Base-by-base conservation (phyloP, 2,888 invertebrate genomes). In the Caenorhabditis sp. region DNA sequence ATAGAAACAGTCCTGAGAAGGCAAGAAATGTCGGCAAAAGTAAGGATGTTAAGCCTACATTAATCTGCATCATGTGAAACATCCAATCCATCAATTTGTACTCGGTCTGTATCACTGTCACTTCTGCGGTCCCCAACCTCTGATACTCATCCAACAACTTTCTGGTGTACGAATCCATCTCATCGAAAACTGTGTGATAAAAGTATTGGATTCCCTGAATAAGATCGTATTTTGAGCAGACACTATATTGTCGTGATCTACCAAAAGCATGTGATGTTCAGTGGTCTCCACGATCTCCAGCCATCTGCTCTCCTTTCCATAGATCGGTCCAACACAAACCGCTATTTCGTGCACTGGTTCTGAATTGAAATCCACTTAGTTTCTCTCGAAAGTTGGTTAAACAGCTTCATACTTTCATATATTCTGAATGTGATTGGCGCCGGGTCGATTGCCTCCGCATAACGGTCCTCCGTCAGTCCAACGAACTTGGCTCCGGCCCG, bases 181-280 rank as follows among this genome's bases (percentile, higher is more conserved):
- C 59, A 26, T 55, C 45, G 39, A 71, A 71, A 2, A 71, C 4
- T 1, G 53, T 55, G 30, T 39, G 22, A 13, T 71, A 71, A 32
- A 71, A 71, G 15, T 37, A 45, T 7, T 43, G 30, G n/a, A 39
- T 48, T n/a, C 66, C 66, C 62, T 62, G 35, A 22, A 59, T n/a
- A n/a, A n/a, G n/a, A n/a, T n/a, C 35, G 30, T 30, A 5, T 30
- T n/a, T 15, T 7, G 15, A 45, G n/a, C n/a, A n/a, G n/a, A n/a
- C n/a, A n/a, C 4, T 2, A 7, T 13, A 9, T 24, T 50, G 11
- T 27, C 8, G 4, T 17, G 20, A 39, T 13, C n/a, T 24, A 55
- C 55, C 17, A 59, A 22, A 6, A 59, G n/a, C 22, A 45, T 20
- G 27, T 59, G 59, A 35, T 59, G 59, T 17, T 59, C 59, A 5